Evolutionary conservation across 1,140 invertebrate genomes (phyloP), one percentile per base, ranked within the genome.

Genomic region (Pseudachorutes palmiensis): DNA sequence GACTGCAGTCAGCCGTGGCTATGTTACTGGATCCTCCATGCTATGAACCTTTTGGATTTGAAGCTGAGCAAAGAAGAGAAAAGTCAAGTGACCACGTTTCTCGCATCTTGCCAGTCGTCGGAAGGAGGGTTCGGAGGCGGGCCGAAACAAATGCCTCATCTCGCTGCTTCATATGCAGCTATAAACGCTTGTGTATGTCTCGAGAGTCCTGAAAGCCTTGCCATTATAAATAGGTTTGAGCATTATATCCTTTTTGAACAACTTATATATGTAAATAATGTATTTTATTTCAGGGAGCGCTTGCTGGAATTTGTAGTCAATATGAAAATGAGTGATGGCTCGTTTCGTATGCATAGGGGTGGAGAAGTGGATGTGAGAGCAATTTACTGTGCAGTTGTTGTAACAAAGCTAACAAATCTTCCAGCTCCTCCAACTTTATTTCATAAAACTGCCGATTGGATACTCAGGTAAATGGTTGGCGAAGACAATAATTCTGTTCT

Each of bases 311-410:
- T 95, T 82, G 77, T 98, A 31, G 84, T 84, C 77, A 83, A 84
- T 24, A 82, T 97, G 66, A 84, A 86, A 71, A 83, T 85, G 69
- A 77, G 85, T n/a, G 89, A 97, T 80, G 96, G 96, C 36, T 87
- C 91, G 45, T 99, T 96, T 81, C 82, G 82, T 41, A 86, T 99
- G 82, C 94, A 98, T 77, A 83, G 85, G 62, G 90, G 89, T 74
- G 95, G 97, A n/a, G 97, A 99, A 82, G 83, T 88, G 26, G 97
- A 99, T 79, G 90, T 98, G 28, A 83, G 95, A 75, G 95, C 94
- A 29, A 87, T 87, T 48, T 99, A 98, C 78, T 99, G 97, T 85
- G 96, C 95, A 32, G 79, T 95, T 5, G 85, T 89, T 68, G 88
- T 94, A 33, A 92, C 94, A 16, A 88, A 87, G 77, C 75, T 97